phyloP scores from a whole-genome alignment of 1,140 invertebrate genomes.

The Sinella curviseta region DNA sequence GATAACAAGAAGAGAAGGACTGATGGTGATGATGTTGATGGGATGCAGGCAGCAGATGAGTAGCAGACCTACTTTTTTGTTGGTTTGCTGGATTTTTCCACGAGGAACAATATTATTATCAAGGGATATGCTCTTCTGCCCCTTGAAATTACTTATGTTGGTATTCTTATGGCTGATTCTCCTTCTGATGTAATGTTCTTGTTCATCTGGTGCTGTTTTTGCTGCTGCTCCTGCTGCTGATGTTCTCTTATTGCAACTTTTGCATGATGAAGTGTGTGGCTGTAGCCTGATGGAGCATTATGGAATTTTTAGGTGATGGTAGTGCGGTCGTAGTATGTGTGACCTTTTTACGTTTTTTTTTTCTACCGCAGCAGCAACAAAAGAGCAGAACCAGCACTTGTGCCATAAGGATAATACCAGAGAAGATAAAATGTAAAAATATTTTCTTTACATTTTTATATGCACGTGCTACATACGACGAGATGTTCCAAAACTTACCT shows the following conservation, averaged over 20 bases:
- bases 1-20: neutral
- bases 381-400: too few species aligned
- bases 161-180: neutral
- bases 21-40: neutral
- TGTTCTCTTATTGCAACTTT: neutral
- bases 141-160: neutral
- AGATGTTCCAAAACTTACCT: too few species aligned
- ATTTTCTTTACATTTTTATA: too few species aligned
- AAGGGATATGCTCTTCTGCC: neutral
- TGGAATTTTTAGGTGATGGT: too few species aligned
- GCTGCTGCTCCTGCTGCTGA: neutral
- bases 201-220: neutral
- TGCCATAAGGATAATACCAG: too few species aligned
- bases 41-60: neutral
- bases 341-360: too few species aligned
- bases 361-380: too few species aligned
- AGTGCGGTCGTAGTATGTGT: too few species aligned
- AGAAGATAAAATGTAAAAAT: too few species aligned
- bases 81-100: neutral
- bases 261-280: too few species aligned
- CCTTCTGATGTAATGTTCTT: neutral
- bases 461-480: too few species aligned
- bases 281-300: too few species aligned
- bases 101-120: neutral
- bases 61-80: neutral